These are phyloP conservation scores for Stercorarius parasiticus DNA, from an alignment of 2,113 vertebrate genomes.

Conservation along the genomic window DNA sequence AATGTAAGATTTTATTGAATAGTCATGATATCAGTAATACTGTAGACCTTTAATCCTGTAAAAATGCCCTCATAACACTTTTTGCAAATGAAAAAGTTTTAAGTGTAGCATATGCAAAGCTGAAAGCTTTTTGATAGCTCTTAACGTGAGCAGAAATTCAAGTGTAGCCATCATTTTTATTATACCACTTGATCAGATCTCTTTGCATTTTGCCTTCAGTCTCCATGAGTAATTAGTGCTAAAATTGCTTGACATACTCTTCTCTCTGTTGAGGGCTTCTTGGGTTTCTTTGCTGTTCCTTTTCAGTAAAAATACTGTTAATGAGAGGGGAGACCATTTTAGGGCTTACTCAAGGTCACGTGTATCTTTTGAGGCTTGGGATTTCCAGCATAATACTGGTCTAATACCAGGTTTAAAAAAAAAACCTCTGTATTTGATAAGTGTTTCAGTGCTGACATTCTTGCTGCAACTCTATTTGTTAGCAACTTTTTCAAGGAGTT, in stretches of 20 bases:
- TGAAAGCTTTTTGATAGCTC: slow-evolving; percentile 28
- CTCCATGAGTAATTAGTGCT: background rate
- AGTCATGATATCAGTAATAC: background rate
- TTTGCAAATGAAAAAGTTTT: background rate
- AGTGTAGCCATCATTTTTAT: background rate
- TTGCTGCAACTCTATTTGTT: background rate
- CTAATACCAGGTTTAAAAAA: background rate
- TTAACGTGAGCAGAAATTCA: background rate
- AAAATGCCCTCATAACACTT: background rate
- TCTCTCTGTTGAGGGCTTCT: background rate
- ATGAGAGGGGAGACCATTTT: background rate
- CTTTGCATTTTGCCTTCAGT: background rate
- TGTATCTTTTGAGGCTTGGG: background rate
- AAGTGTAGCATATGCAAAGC: background rate
- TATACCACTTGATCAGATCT: background rate
- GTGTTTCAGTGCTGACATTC: background rate
- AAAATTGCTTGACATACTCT: background rate
- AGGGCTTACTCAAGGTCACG: background rate
- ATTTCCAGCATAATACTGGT: background rate
- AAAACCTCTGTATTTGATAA: background rate
- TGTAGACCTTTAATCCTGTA: background rate
- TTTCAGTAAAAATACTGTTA: background rate
- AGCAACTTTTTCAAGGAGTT: background rate
- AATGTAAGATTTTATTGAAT: background rate
- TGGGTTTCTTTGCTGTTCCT: background rate